phyloP scores from a whole-genome alignment of 1,140 invertebrate species.

The Zaprionus tsacasi region DNA sequence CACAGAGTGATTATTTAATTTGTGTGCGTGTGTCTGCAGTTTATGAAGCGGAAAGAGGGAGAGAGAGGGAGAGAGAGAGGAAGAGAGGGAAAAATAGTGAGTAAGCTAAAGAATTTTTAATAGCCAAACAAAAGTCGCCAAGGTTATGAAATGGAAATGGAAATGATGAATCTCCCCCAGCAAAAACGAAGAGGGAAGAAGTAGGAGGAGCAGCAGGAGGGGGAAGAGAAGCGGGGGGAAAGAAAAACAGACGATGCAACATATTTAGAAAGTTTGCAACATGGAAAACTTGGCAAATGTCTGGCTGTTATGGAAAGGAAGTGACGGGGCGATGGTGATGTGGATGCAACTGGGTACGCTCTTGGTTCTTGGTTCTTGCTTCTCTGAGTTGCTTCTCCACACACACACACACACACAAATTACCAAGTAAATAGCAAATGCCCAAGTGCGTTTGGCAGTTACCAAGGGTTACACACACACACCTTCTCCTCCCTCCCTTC shows the following conservation, averaged over 20 bases:
- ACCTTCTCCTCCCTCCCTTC: neutral
- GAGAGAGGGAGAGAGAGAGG: neutral
- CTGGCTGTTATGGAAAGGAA: conserved; percentile 65
- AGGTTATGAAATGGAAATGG: conserved; percentile 2
- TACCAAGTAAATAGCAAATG: conserved; percentile 55
- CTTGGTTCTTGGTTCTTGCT: neutral
- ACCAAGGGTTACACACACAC: conserved; percentile 48
- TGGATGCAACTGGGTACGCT: conserved; percentile 1
- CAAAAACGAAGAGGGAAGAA: neutral
- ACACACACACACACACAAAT: conserved; percentile 26
- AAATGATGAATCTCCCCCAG: conserved; percentile 14
- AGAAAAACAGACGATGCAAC: conserved; percentile 12
- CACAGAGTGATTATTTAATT: conserved; percentile 37
- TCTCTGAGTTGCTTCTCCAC: conserved; percentile 3
- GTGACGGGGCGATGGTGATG: conserved; percentile 34
- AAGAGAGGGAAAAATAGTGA: neutral
- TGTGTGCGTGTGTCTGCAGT: conserved; percentile 16
- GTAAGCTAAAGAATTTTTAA: conserved; percentile 52
- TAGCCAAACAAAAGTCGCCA: conserved; percentile 53
- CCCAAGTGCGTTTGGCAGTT: conserved; percentile 69
- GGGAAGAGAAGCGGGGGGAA: neutral
- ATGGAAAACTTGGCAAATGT: conserved; percentile 63
- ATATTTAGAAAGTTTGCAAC: conserved; percentile 57
- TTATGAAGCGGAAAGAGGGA: conserved; percentile 5
- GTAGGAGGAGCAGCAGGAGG: neutral